Evolutionary conservation across 2,113 vertebrate genomes (phyloP), one percentile per base, ranked within the genome.

Genomic region (Oenanthe melanoleuca): DNA sequence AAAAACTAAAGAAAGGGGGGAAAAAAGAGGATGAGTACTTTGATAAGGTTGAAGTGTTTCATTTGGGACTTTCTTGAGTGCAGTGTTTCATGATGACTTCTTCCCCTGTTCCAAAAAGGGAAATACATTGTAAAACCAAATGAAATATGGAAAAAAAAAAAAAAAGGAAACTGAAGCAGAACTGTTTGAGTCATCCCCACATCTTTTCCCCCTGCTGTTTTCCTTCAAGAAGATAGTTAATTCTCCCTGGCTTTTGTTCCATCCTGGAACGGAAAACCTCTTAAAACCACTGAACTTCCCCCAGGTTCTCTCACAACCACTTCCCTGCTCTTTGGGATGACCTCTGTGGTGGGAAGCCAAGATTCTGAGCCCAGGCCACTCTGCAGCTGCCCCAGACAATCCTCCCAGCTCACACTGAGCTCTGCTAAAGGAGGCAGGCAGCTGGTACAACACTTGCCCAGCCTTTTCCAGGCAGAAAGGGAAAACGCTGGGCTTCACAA

Each of bases 151-250:
- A 38, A 25, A 84, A 70, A 44, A 45, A n/a, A n/a, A n/a, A n/a
- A n/a, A n/a, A n/a, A n/a, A 16, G 31, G 40, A 93, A 94, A 88
- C 45, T 15, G 23, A 94, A 95, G 57, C 61, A 87, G 61, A 89
- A 86, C 12, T 7, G 9, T 82, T 89, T 81, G 61, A 86, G 49
- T 69, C 61, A 82, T 82, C 85, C 59, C 40, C 22, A 53, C 31
- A 82, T n/a, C 78, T 86, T 89, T 92, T 96, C 12, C n/a, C 38
- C 79, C 71, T 94, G 81, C 92, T 89, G 70, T 61, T 94, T 95
- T 95, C n/a, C 88, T 94, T 95, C 67, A 89, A 93, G 81, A 82
- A 72, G 70, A 37, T 5, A 3, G 74, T 92, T 92, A 88, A 87
- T 79, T 77, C 61, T 91, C 45, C n/a, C 59, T 72, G 70, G 40